Conservation (phyloP, 2,797 vertebrate genomes). For the Myioborus melanocephalus region DNA sequence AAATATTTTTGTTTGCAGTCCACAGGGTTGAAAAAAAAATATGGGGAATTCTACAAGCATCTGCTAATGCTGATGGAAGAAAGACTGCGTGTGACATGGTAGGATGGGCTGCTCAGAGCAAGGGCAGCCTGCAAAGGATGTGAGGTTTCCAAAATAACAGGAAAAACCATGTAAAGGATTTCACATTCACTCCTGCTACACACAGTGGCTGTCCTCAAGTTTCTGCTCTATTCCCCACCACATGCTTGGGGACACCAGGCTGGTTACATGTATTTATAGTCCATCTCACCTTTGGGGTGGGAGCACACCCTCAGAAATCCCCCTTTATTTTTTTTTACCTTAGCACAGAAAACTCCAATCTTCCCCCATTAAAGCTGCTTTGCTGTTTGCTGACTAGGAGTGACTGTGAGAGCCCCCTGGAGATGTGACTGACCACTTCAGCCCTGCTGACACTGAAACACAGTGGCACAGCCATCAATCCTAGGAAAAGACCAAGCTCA, state of each 20-base stretch:
- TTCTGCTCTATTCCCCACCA: neutral
- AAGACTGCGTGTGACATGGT: rapidly evolving
- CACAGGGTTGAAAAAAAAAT: neutral
- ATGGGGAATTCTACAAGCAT: neutral
- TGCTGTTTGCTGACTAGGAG: neutral
- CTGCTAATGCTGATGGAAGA: neutral
- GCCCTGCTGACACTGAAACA: neutral
- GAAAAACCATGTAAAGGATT: neutral
- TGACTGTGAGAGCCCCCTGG: neutral
- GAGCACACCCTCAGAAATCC: neutral
- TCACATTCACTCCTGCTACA: neutral
- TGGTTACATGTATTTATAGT: neutral
- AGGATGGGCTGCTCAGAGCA: neutral
- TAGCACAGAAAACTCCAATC: neutral
- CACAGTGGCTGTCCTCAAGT: neutral
- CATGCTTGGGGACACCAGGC: neutral
- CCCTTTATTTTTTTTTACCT: neutral
- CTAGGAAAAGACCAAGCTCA: neutral
- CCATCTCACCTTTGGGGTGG: neutral
- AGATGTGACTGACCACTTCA: neutral
- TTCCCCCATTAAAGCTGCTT: neutral
- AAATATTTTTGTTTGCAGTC: neutral
- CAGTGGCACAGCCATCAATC: neutral
- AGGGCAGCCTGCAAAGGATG: neutral
- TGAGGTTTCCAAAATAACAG: neutral